Conservation (phyloP, 35 echinoderm and acorn worm genomes). For the Hemicentrotus pulcherrimus region DNA sequence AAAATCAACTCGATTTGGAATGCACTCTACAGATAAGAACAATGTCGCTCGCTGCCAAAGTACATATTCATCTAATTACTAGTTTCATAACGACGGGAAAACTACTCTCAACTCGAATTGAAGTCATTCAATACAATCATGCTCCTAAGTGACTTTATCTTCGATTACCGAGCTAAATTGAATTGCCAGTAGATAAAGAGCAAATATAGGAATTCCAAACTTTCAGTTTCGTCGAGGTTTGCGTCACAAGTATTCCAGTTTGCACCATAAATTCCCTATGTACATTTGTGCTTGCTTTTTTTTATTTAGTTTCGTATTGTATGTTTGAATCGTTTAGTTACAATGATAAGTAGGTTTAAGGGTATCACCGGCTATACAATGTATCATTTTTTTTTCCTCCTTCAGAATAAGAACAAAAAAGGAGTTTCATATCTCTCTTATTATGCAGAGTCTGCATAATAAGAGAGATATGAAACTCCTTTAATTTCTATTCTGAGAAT, state of each 20-base stretch:
- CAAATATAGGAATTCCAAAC: background rate
- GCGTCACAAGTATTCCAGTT: background rate
- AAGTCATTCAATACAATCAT: background rate
- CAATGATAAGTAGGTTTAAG: too few species aligned
- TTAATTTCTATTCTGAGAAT: too few species aligned
- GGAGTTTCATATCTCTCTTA: too few species aligned
- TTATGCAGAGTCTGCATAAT: too few species aligned
- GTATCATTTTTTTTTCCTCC: too few species aligned
- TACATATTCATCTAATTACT: background rate
- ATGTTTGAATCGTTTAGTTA: too few species aligned
- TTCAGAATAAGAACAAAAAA: too few species aligned
- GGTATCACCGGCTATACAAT: too few species aligned
- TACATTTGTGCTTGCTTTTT: too few species aligned
- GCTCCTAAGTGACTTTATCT: background rate
- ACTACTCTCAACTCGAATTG: background rate
- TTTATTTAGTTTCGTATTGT: too few species aligned
- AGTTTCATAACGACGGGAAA: background rate
- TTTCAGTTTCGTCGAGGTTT: background rate
- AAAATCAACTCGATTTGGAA: background rate
- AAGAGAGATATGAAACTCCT: too few species aligned
- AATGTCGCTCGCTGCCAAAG: background rate
- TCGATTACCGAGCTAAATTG: background rate
- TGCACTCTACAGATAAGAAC: background rate
- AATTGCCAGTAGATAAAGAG: background rate
- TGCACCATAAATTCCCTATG: background rate